These are phyloP conservation scores for Pissodes strobi DNA, from an alignment of 1,140 invertebrate genomes.

Conservation along the genomic window DNA sequence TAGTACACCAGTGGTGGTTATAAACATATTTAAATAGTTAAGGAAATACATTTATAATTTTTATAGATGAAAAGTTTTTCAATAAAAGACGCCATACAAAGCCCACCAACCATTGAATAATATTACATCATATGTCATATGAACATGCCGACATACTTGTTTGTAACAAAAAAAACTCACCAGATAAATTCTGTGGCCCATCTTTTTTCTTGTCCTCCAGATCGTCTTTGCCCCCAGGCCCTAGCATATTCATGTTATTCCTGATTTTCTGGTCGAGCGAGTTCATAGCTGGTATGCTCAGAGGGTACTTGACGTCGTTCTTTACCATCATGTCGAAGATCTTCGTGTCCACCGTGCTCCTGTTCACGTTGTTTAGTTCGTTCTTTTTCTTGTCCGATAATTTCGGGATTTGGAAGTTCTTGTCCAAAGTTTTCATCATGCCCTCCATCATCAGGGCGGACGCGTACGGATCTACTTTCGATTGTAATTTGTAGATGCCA, in stretches of 20 bases:
- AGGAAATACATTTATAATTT: neutral
- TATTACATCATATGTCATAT: neutral
- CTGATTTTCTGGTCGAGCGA: slow-evolving; percentile 49
- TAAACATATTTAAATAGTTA: neutral
- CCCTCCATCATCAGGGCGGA: slow-evolving; percentile 66
- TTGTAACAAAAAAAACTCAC: slow-evolving; percentile 21
- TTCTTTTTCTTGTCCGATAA: slow-evolving; percentile 61
- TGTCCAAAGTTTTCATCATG: slow-evolving; percentile 76
- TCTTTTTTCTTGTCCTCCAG: slow-evolving; percentile 38
- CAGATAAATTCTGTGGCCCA: slow-evolving; percentile 37
- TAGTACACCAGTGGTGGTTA: no score
- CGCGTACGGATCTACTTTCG: slow-evolving; percentile 63
- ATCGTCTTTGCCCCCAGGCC: slow-evolving; percentile 32
- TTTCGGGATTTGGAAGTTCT: slow-evolving; percentile 86
- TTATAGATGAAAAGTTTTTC: neutral
- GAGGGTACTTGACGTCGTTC: slow-evolving; percentile 49
- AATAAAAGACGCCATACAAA: neutral
- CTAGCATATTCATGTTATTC: slow-evolving; percentile 44
- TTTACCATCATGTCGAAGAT: slow-evolving; percentile 50
- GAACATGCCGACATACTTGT: neutral
- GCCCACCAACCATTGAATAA: neutral
- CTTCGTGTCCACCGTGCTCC: slow-evolving; percentile 43
- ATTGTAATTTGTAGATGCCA: slow-evolving; percentile 63
- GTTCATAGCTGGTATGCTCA: slow-evolving; percentile 47
- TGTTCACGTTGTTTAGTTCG: slow-evolving; percentile 39